Evolutionary conservation across 2,888 invertebrate species (phyloP), one percentile per base, ranked within the genome.

Genomic region (Tanytarsus gracilentus): DNA sequence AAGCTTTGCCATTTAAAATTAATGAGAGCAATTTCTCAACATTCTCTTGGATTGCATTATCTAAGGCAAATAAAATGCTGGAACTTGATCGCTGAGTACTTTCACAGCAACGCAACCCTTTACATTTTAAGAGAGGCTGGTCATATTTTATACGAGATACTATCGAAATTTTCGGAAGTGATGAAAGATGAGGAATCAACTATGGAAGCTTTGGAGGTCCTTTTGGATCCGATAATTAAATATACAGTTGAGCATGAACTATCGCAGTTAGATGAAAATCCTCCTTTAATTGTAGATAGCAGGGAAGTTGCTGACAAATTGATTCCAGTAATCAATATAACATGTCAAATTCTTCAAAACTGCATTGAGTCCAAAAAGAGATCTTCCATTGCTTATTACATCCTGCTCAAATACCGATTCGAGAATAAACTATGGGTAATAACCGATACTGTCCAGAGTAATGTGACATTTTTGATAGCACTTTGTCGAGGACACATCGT

Each of bases 51-150:
- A 0, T 69, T 84, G 27, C 72, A 76, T 26, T 88, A 84, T 82
- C 72, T 88, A 3, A 73, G 80, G n/a, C 72, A 78, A 61, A 76
- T 74, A 62, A 81, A 78, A 14, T 70, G 77, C 11, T 88, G 88
- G 87, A 77, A 76, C 62, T 77, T 82, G 65, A 78, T 86, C 26
- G 71, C 86, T 3, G 76, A 76, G 61, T 78, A 82, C 53, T 82
- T 81, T 62, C 79, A 83, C 65, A 75, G 79, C 60, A 82, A 81
- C 69, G 80, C 83, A 62, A 88, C 88, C 0, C 75, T 88, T 39
- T 88, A 87, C 67, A 81, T 88, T 8, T 78, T 82, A 0, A 77
- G 82, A 36, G 83, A 85, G 68, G 80, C 83, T 6, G 80, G 83
- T 60, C 77, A 78, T 62, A 82, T 88, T 65, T 72, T 85, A 16